Conservation (phyloP, 2,113 vertebrate species). For the Patagioenas fasciata region DNA sequence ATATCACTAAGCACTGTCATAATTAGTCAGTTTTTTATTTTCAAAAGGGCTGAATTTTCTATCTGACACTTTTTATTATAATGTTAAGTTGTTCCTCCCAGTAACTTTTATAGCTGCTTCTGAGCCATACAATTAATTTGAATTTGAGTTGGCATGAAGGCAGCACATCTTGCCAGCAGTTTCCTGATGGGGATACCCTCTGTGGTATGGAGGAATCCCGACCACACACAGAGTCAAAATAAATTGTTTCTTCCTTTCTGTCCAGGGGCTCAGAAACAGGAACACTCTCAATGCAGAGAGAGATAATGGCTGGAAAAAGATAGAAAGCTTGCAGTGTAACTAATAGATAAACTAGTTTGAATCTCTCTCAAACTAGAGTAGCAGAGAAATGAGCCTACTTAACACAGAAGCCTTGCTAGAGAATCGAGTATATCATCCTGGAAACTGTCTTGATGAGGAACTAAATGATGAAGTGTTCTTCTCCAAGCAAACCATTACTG, state of each 20-base stretch:
- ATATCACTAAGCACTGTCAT: neutral
- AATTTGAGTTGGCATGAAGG: neutral
- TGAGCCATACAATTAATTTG: neutral
- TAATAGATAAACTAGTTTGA: neutral
- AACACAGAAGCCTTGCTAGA: neutral
- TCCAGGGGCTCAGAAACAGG: neutral
- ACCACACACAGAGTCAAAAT: neutral
- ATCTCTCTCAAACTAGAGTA: neutral
- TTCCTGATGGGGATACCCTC: neutral
- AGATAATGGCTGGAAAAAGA: neutral
- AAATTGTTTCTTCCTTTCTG: neutral
- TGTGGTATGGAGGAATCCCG: neutral
- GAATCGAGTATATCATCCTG: neutral
- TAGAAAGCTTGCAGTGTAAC: neutral
- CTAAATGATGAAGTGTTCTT: neutral
- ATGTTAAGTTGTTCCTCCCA: neutral
- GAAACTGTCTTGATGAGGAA: neutral
- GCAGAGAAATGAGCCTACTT: neutral
- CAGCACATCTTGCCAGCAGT: neutral
- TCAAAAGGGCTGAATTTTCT: neutral
- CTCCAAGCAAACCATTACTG: neutral
- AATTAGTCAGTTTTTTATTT: neutral
- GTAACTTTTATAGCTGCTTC: neutral
- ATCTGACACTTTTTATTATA: neutral
- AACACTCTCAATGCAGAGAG: neutral